Conservation (phyloP, 2,113 vertebrate genomes). For the Seriola dumerili region DNA sequence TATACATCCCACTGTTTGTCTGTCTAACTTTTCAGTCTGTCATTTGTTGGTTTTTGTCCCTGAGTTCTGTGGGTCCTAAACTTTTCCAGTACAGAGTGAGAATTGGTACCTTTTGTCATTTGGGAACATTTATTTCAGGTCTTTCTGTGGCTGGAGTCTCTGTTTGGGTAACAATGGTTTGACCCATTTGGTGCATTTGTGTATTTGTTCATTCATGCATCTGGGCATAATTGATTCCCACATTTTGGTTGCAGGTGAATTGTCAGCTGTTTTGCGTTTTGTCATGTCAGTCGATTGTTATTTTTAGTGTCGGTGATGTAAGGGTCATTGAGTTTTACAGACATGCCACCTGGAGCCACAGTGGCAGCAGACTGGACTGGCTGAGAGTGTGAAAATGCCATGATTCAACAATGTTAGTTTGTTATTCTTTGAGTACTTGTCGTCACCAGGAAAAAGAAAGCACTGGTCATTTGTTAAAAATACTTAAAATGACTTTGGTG, state of each 20-base stretch:
- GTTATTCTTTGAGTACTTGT: background rate
- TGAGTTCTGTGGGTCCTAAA: background rate
- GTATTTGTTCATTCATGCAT: conserved; percentile 44
- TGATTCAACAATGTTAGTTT: conserved; percentile 24
- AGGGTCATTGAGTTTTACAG: conserved; percentile 69
- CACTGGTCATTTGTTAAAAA: background rate
- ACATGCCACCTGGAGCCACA: conserved; percentile 73
- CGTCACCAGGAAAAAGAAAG: conserved; percentile 6
- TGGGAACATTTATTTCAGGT: background rate
- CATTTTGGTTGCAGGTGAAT: conserved; percentile 54
- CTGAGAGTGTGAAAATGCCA: conserved; percentile 41
- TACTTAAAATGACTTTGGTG: background rate
- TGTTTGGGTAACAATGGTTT: conserved; percentile 1
- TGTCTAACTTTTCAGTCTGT: conserved; percentile 20
- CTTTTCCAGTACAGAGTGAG: background rate
- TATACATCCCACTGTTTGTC: conserved; percentile 43
- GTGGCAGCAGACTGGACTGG: conserved; percentile 35
- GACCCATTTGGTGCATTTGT: conserved; percentile 30
- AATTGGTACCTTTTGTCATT: background rate
- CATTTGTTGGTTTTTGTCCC: background rate
- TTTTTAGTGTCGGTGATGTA: conserved; percentile 61
- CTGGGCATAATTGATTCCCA: conserved; percentile 50
- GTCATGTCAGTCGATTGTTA: conserved; percentile 53
- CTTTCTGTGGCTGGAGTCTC: background rate
- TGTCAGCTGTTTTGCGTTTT: conserved; percentile 48